Base-by-base conservation (phyloP, 1,140 invertebrate genomes). In the Leguminivora glycinivorella region DNA sequence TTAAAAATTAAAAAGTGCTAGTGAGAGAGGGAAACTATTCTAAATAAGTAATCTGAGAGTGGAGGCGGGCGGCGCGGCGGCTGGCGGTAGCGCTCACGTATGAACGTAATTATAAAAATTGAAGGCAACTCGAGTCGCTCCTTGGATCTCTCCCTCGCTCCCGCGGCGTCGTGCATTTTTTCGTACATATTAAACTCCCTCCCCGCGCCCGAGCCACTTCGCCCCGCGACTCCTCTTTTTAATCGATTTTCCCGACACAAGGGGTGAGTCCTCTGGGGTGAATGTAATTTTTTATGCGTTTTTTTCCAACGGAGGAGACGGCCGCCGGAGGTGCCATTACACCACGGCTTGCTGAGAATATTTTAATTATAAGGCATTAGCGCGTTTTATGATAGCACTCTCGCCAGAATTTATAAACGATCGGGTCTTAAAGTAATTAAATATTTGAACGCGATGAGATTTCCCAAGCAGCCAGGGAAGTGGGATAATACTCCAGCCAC, bases 221-320 rank as follows among this genome's bases (percentile, higher is more conserved):
- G 52, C 85, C 81, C 84, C 88, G 84, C 84, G 86, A 81, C 87
- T 90, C 88, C 89, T 91, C 88, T 91, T 91, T 91, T 91, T 91
- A 91, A 91, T 91, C 89, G 89, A 91, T 91, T 91, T 91, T 89
- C 83, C 86, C 86, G 81, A 86, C 89, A 91, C 89, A 91, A 91
- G 89, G 89, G 89, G 89, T 91, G 89, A 91, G 87, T 85, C 82
- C 84, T 90, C 88, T 91, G 85, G 90, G 90, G 90, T 92, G 90
- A 92, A 92, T 92, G 91, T 92, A 92, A 92, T 92, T 92, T 92
- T 92, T 92, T 92, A 92, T 92, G 91, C 89, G 89, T 90, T 92
- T 92, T 87, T 92, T 92, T 88, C 82, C 85, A 80, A 80, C 82
- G 81, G 73, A 85, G 83, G 83, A 86, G 84, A 85, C 82, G 83